A percentile compares a stretch with the other conserved stretches of the same genome.
phyloP scores from a whole-genome alignment of 2,888 invertebrate genomes.

The Idaea aversata region DNA sequence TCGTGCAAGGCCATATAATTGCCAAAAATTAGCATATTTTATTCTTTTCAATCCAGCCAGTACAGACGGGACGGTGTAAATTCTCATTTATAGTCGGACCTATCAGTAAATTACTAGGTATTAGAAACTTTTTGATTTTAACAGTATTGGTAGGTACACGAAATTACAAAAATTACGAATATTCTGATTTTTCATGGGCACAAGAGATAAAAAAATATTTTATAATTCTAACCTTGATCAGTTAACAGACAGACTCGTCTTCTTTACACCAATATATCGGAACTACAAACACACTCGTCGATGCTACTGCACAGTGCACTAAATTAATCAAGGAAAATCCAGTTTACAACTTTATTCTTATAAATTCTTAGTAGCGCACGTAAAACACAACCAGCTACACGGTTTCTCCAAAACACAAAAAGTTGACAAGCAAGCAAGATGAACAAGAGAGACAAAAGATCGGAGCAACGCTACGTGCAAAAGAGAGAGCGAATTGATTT shows the following conservation, averaged over 20 bases:
- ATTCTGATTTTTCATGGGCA: background rate
- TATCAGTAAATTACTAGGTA: no score
- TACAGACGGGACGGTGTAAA: no score
- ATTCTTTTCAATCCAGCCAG: no score
- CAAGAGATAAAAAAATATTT: background rate
- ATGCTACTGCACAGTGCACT: background rate
- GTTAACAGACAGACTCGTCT: background rate
- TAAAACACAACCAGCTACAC: background rate
- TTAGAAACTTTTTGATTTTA: no score
- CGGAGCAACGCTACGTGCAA: background rate
- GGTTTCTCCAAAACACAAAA: constrained; percentile 9
- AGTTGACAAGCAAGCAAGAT: background rate
- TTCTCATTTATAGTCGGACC: no score
- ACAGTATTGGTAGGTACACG: no score
- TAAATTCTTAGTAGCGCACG: background rate
- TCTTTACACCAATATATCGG: background rate
- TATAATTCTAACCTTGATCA: background rate
- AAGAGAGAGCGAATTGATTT: constrained; percentile 2
- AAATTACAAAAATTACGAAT: no score
- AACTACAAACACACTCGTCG: background rate
- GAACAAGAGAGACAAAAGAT: background rate
- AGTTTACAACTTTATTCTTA: background rate
- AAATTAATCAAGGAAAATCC: background rate
- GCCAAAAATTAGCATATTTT: no score
- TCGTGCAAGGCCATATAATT: no score